These are phyloP conservation scores for Tapera naevia DNA, from an alignment of 2,797 vertebrate species.

Conservation along the genomic window DNA sequence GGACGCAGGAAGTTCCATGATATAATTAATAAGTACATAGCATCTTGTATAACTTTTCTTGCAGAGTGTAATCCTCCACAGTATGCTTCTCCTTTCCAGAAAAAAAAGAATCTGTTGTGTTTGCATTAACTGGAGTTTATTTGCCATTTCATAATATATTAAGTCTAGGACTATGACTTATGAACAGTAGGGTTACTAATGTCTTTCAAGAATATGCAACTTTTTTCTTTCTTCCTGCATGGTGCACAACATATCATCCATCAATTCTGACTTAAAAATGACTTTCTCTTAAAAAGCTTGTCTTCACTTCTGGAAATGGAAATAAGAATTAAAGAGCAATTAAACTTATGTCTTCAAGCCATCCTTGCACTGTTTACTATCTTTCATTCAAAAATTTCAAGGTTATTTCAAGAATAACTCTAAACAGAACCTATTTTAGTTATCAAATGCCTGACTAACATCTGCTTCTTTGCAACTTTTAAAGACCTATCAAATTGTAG, in stretches of 20 bases:
- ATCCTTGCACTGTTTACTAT: background rate
- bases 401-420: background rate
- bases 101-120: background rate
- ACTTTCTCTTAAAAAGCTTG: background rate
- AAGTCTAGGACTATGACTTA: background rate
- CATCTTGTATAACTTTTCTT: background rate
- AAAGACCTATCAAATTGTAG: background rate
- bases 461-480: background rate
- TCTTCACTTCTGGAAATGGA: background rate
- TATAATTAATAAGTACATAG: background rate
- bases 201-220: background rate
- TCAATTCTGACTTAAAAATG: background rate
- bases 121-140: background rate
- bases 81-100: background rate
- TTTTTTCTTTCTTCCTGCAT: background rate
- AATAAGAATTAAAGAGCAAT: background rate
- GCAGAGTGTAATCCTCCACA: background rate
- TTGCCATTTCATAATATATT: background rate
- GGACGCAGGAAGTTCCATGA: fast-evolving
- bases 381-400: background rate
- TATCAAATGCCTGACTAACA: background rate
- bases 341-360: background rate
- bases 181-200: background rate
- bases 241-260: background rate
- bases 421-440: background rate